A percentile compares a stretch with the other conserved stretches of the same genome.
Evolutionary conservation across 2,888 invertebrate species (phyloP).

Genomic region (Gibbula magus): DNA sequence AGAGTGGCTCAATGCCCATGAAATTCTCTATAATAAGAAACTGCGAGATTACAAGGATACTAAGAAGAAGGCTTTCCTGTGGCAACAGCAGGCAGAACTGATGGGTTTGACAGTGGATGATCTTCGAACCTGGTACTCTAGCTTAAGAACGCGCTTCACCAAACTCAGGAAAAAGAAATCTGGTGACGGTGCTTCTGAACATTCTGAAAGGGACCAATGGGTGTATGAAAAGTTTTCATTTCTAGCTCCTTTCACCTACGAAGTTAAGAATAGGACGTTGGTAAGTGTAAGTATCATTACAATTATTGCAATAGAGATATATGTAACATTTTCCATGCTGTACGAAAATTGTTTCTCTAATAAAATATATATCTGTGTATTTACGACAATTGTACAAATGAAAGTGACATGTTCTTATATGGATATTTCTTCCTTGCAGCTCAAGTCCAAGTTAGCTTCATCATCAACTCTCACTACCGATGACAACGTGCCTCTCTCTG

Average conservation of each 20-base stretch:
- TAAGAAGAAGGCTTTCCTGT: slow-evolving; percentile 27
- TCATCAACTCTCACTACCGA: not conserved
- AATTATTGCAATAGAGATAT: not conserved
- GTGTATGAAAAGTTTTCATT: slow-evolving; percentile 37
- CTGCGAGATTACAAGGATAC: slow-evolving; percentile 19
- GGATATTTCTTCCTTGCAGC: not conserved
- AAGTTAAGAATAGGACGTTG: slow-evolving; percentile 34
- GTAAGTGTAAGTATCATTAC: slow-evolving; percentile 23
- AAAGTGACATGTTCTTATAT: not conserved
- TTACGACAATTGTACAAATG: not conserved
- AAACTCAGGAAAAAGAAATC: slow-evolving; percentile 28
- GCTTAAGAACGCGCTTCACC: slow-evolving; percentile 28
- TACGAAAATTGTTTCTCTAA: not conserved
- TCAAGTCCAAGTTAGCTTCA: slow-evolving; percentile 8
- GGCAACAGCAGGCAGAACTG: slow-evolving; percentile 32
- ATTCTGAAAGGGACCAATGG: slow-evolving; percentile 34
- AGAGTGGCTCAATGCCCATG: no score
- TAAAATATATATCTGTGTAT: not conserved
- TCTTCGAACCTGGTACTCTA: slow-evolving; percentile 32
- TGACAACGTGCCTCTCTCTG: not conserved
- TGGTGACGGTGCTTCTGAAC: slow-evolving; percentile 37
- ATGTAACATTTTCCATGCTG: not conserved
- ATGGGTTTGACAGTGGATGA: slow-evolving; percentile 30
- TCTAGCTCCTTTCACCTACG: slow-evolving; percentile 28
- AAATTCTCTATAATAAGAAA: slow-evolving; percentile 29